Base-by-base conservation (phyloP, 2,888 invertebrate genomes). In the Pimpla rufipes region DNA sequence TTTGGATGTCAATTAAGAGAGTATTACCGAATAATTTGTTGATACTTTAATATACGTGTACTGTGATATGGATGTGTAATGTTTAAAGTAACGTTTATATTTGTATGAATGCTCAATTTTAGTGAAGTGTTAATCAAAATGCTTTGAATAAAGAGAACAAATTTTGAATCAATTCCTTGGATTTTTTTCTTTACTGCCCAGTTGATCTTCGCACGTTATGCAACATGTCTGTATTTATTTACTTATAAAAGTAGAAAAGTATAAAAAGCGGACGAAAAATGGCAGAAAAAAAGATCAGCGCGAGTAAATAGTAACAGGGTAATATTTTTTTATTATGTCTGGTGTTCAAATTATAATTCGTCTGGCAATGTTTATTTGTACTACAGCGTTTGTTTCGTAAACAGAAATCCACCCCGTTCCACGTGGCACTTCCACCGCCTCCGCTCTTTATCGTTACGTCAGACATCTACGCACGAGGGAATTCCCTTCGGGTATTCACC, bases 401-500 rank as follows among this genome's bases (percentile, higher is more conserved):
- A 71, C 16, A 11, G n/a, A 2, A 23, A 13, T 29, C 16, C 42
- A 11, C 16, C 29, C 23, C 21, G 7, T 16, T 13, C 5, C 35
- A 8, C 35, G 16, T 35, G 7, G 11, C 0, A 29, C 7, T 16
- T 11, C 23, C 23, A 16, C 21, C 5, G 11, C 7, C 52, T 16
- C 8, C 2, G 10, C 8, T 62, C 37, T 40, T 40, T 40, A 75
- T 75, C 64, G 18, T 64, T 52, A n/a, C 55, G 75, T 75, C 75
- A 80, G 18, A 7, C n/a, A 45, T 42, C 0, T 21, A 52, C 50
- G 13, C 35, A 16, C 29, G 35, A 64, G 84, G 85, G 82, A 82
- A 81, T 79, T 75, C 85, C 85, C 74, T 68, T 13, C 71, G 82
- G 85, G 85, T 79, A 85, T 82, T 85, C 81, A 84, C 85, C 73